Base-by-base conservation (phyloP, 2,888 invertebrate species). In the Neria commutata region DNA sequence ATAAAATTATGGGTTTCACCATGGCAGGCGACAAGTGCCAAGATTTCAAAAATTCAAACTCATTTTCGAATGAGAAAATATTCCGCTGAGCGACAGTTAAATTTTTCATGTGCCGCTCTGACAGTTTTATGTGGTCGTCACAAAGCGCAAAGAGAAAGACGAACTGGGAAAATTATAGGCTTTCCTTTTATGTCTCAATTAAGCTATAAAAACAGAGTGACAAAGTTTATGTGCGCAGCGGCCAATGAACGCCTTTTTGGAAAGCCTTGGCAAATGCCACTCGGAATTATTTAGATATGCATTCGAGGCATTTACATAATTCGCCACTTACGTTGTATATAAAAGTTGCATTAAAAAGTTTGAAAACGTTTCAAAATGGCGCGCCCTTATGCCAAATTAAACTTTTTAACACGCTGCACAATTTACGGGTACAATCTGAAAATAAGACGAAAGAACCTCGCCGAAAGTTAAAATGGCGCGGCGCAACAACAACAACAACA, bases 331-430 rank as follows among this genome's bases (percentile, higher is more conserved):
- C 25, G 48, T 17, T 17, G 37, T 1, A 33, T 33, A 14, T 33
- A 8, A 49, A 71, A 67, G 61, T 66, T 65, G 64, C 66, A 65
- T 65, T 68, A 70, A 69, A 68, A 68, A 68, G 68, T 71, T 70
- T 58, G 67, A 76, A 75, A 76, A 71, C 68, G 69, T 68, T 74
- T 64, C 67, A 71, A 73, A 77, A 75, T 74, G 75, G 73, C 71
- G 71, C 68, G 65, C 74, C 71, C 76, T 74, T 74, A 76, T 71
- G 75, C 58, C 71, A 74, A 76, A 76, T 76, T 74, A 74, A 76
- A 71, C 73, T 76, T 76, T 74, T 70, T 63, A 21, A 58, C 37
- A 51, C 40, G 3, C 42, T 6, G 70, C 67, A 61, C 61, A 66
- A 63, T 74, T 74, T 73, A 73, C 73, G 64, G 58, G 8, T 14